A percentile compares a stretch with the other conserved stretches of the same genome.
phyloP scores from a whole-genome alignment of 2,888 invertebrate species.

The Eupithecia pulchellata region DNA sequence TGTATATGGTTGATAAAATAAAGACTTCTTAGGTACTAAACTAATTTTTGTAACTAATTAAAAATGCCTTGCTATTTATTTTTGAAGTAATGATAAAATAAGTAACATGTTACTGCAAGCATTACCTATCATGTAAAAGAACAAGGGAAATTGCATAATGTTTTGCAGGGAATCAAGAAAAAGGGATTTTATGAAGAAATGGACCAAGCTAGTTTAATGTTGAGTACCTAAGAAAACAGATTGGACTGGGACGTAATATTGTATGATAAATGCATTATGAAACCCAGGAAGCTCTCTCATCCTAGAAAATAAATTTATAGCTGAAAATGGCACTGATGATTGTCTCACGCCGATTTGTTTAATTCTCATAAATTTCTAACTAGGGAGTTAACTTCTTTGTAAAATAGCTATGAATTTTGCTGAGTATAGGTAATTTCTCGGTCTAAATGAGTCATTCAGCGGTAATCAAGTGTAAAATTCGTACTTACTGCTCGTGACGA shows the following conservation, averaged over 20 bases:
- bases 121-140: background rate
- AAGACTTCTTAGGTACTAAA: background rate
- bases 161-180: background rate
- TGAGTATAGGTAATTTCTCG: slow-evolving; percentile 34
- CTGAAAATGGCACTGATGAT: background rate
- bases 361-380: background rate
- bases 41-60: background rate
- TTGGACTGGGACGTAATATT: background rate
- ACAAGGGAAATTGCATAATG: slow-evolving; percentile 10
- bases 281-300: background rate
- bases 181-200: background rate
- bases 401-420: slow-evolving; percentile 15
- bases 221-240: background rate
- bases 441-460: slow-evolving; percentile 56
- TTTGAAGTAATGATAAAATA: background rate
- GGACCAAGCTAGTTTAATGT: background rate
- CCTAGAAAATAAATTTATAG: background rate
- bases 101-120: background rate
- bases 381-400: background rate
- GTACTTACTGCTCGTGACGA: slow-evolving; percentile 78
- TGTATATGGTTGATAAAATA: background rate
- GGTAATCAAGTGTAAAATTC: slow-evolving; percentile 55
- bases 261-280: background rate
- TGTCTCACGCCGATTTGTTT: background rate
- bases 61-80: background rate